Evolutionary conservation across 2,888 invertebrate species (phyloP).

Genomic region (Eupithecia tripunctaria): DNA sequence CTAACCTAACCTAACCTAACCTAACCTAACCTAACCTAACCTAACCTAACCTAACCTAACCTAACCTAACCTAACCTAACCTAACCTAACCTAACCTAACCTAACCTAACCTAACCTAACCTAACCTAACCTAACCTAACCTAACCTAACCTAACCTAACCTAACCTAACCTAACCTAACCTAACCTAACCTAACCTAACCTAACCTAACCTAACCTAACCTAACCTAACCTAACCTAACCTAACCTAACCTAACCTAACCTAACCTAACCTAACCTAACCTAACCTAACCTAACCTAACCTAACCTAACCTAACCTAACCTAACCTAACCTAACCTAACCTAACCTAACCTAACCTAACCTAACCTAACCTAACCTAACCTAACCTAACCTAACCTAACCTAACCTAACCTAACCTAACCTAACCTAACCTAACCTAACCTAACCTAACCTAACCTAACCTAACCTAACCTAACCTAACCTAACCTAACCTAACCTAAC

Average conservation of each 20-base stretch:
- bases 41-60: no score
- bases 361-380: conserved; percentile 35
- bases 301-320: no score
- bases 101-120: conserved; percentile 35
- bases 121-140: conserved; percentile 26
- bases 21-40: conserved; percentile 38
- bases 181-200: conserved; percentile 30
- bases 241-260: no score
- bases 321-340: no score
- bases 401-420: no score
- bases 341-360: no score
- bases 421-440: no score
- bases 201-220: conserved; percentile 34
- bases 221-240: no score
- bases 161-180: conserved; percentile 34
- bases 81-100: conserved; percentile 38
- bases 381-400: no score
- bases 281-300: no score
- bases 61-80: no score
- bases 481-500: conserved; percentile 26
- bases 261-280: no score
- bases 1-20: conserved; percentile 38
- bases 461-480: conserved; percentile 31
- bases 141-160: conserved; percentile 30
- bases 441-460: conserved; percentile 37